Evolutionary conservation across 2,113 vertebrate species (phyloP), one percentile per base, ranked within the genome.

Genomic region (Phycodurus eques): DNA sequence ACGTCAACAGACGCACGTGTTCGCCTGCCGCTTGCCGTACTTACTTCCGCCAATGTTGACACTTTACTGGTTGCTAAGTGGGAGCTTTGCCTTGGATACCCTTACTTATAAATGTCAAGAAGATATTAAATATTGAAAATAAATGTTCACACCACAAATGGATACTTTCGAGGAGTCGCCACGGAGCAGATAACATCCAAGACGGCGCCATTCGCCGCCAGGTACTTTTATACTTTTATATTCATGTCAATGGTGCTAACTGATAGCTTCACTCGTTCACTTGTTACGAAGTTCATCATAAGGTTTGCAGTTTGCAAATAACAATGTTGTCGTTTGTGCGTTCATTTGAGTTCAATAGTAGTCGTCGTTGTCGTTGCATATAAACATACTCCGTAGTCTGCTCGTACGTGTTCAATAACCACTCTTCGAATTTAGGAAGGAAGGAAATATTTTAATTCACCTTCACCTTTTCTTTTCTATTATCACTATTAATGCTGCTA

Each of bases 1-100:
- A 83, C 75, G 80, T 87, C 72, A 88, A 87, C 85, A 86, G 72
- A 51, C 62, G 75, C 89, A 85, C 87, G 77, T 85, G 85, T 80
- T 17, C 27, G 15, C 85, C 51, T 88, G 69, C 6, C 11, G 83
- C 84, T 90, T 86, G 83, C 89, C 89, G 89, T 91, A 91, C 68
- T 84, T 76, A 44, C 74, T 79, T 74, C 73, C 84, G 84, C 88
- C 80, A 77, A 83, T 80, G 63, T 74, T 84, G 81, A 74, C 80
- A 83, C 0, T 68, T 42, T 2, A 42, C 61, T 39, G 33, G 79
- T 80, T 82, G 83, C 83, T 86, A 87, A 46, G 76, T 14, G 51
- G 57, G 43, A 4, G 81, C 57, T 82, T 67, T 71, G 72, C 20
- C 6, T 31, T 84, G 73, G 80, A 70, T 82, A 72, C 78, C 17